Conservation (phyloP, 2,113 vertebrate genomes). For the Osmerus eperlanus region DNA sequence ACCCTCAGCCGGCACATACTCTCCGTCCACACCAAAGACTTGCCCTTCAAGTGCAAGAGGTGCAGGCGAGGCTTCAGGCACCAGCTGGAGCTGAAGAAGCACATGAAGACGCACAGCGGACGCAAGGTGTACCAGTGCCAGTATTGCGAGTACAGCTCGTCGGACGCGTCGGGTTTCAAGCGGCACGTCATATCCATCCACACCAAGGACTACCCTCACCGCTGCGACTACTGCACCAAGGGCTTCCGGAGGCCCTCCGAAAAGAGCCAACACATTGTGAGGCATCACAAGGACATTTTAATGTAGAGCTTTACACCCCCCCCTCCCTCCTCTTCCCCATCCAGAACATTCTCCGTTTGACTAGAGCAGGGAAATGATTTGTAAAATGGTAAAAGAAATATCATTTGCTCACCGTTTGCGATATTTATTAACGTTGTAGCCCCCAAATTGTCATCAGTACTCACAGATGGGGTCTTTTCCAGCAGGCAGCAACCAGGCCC, state of each 20-base stretch:
- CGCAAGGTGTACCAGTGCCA: constrained; percentile 87
- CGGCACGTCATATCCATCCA: constrained; percentile 89
- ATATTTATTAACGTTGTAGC: neutral
- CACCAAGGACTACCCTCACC: constrained; percentile 88
- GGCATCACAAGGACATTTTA: constrained; percentile 85
- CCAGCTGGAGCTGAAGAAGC: constrained; percentile 80
- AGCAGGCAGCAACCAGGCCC: neutral
- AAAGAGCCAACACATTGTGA: constrained; percentile 88
- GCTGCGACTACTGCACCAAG: constrained; percentile 88
- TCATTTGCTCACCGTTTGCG: neutral
- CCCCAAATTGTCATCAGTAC: neutral
- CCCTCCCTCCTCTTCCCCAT: neutral
- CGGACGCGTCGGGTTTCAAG: constrained; percentile 87
- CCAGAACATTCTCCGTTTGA: neutral
- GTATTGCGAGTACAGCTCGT: constrained; percentile 88
- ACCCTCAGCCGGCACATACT: constrained; percentile 87
- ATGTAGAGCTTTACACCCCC: constrained; percentile 51
- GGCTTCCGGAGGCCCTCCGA: constrained; percentile 87
- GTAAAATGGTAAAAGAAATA: neutral
- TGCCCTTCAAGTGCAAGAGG: constrained; percentile 83
- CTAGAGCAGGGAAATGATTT: neutral
- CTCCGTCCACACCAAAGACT: constrained; percentile 88
- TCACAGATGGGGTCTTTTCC: neutral
- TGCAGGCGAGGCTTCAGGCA: constrained; percentile 82
- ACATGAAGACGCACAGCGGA: constrained; percentile 89